Conservation (phyloP, 2,113 vertebrate genomes). For the Melanotaenia duboulayi region DNA sequence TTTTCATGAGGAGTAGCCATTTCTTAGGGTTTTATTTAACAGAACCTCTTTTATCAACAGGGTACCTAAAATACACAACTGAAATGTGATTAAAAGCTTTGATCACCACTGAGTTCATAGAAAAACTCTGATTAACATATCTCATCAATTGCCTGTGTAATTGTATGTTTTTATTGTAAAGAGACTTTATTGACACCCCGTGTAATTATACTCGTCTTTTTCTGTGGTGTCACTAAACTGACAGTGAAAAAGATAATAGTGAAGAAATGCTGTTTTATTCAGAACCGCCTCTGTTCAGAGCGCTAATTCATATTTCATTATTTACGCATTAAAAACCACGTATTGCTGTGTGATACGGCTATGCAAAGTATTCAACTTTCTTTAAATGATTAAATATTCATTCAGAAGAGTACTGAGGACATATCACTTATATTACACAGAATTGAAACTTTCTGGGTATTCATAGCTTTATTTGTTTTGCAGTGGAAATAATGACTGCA, state of each 20-base stretch:
- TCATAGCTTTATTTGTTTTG: neutral
- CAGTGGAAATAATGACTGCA: neutral
- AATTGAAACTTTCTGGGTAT: constrained; percentile 1
- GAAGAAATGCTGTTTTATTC: neutral
- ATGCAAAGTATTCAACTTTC: neutral
- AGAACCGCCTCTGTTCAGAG: neutral
- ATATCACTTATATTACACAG: neutral
- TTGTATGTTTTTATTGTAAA: no score
- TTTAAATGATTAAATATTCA: neutral
- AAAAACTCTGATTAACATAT: no score
- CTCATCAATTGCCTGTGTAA: no score
- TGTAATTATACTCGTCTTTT: neutral
- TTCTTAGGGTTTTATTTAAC: no score
- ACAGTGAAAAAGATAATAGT: neutral
- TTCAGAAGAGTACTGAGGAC: neutral
- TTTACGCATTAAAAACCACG: neutral
- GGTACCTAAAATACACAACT: no score
- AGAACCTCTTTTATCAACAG: no score
- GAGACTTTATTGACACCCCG: no score
- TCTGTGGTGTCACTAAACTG: neutral
- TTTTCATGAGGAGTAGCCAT: no score
- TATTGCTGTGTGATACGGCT: neutral
- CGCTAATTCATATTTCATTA: neutral
- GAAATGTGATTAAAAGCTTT: no score
- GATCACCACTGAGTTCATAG: no score